These are phyloP conservation scores for Lepidocyrtoides sp. DNA, from an alignment of 2,888 invertebrate genomes.

Conservation along the genomic window DNA sequence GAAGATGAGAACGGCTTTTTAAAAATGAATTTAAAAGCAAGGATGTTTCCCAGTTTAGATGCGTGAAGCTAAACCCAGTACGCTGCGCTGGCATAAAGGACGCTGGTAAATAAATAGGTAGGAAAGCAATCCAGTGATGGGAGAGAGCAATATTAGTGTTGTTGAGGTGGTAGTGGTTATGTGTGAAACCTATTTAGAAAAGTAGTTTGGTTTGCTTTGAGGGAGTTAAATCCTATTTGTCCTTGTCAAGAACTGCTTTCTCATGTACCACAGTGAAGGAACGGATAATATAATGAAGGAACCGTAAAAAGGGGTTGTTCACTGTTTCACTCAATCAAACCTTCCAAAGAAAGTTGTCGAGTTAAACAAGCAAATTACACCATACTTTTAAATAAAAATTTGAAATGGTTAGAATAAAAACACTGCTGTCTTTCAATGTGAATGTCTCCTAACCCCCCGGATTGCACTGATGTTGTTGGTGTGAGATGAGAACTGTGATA, in stretches of 20 bases:
- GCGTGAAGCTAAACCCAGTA: too few relatives aligned
- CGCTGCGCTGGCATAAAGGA: too few relatives aligned
- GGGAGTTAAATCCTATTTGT: slow-evolving; percentile 68
- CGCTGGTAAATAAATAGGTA: background rate
- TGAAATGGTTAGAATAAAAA: too few relatives aligned
- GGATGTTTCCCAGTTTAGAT: too few relatives aligned
- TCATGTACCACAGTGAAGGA: slow-evolving; percentile 25
- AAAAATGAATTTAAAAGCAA: background rate
- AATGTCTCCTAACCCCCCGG: background rate
- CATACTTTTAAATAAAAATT: too few relatives aligned
- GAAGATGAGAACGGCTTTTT: background rate
- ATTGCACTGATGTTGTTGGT: background rate
- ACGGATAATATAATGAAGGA: background rate
- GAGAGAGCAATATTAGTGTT: background rate
- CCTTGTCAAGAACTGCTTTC: slow-evolving; percentile 70
- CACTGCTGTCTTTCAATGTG: background rate
- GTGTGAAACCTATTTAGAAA: background rate
- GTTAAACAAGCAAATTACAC: too few relatives aligned
- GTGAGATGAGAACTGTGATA: slow-evolving; percentile 27
- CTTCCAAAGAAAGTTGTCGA: too few relatives aligned
- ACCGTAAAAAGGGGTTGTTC: background rate
- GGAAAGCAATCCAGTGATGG: background rate
- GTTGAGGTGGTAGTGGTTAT: background rate
- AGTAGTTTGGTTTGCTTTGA: slow-evolving; percentile 44
- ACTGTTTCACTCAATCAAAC: too few relatives aligned